Base-by-base conservation (phyloP, 2,113 vertebrate species). In the Pseudorhombus dupliciocellatus region DNA sequence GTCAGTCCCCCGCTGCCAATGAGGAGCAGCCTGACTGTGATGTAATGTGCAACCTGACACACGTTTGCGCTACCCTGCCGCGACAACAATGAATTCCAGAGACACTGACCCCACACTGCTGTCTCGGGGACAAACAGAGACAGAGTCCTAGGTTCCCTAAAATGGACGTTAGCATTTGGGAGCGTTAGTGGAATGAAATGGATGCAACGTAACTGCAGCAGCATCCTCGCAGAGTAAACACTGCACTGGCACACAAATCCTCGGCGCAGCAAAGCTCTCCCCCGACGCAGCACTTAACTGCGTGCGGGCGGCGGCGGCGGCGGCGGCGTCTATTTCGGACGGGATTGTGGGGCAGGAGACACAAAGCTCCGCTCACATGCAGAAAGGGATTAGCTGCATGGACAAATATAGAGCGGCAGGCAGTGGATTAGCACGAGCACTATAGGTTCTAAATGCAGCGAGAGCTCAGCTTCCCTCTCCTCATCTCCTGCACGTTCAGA, bases 361-460 rank as follows among this genome's bases (percentile, higher is more conserved):
- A 58, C 51, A 46, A n/a, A 34, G 63, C 54, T 40, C 64, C 54
- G 46, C 64, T 83, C 66, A 65, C 58, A 55, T 67, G 53, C 50
- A 54, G 71, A 46, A 73, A 77, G 15, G 84, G 87, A 92, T 92
- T 89, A 91, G 86, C 54, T 71, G 70, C 70, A 70, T 21, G 46
- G 79, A 84, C 83, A 70, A 90, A 88, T 89, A 87, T 89, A 88
- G 85, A 87, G 56, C 83, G 61, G 73, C 69, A 77, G 40, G 65
- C 57, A 54, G 54, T 57, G 75, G 87, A 91, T 91, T 91, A 90
- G 79, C 80, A 68, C 46, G 44, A 50, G 42, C 34, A 83, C 80
- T 85, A 62, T 80, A 7, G 52, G 77, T 66, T 73, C 30, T 48
- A 83, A 83, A 84, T 54, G 58, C 28, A 56, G 55, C 65, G 52